Evolutionary conservation across 2,113 vertebrate species (phyloP).

Genomic region (Blennius ocellaris): DNA sequence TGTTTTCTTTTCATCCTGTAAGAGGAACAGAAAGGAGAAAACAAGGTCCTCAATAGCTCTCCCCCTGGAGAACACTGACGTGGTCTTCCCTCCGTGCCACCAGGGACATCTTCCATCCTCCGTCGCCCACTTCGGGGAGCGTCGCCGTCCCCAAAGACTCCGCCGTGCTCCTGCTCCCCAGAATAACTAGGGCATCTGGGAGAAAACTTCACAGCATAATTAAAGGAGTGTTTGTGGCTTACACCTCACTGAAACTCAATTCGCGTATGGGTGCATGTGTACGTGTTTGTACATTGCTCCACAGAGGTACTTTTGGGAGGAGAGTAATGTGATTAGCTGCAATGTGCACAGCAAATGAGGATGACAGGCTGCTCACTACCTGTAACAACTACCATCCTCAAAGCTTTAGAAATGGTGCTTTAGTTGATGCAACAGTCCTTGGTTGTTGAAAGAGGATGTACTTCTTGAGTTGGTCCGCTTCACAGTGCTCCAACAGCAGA

Average conservation of each 20-base stretch:
- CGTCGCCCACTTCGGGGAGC: slow-evolving; percentile 68
- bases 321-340: slow-evolving; percentile 49
- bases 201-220: slow-evolving; percentile 78
- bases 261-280: slow-evolving; percentile 21
- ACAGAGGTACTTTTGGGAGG: slow-evolving; percentile 46
- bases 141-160: slow-evolving; percentile 69
- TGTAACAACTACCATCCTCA: slow-evolving; percentile 16
- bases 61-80: slow-evolving; percentile 54
- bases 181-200: slow-evolving; percentile 78
- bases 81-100: slow-evolving; percentile 56
- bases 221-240: slow-evolving; percentile 65
- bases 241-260: slow-evolving; percentile 31
- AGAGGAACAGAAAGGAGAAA: slow-evolving; percentile 56
- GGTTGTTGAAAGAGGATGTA: not conserved
- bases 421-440: slow-evolving; percentile 26
- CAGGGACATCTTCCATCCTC: slow-evolving; percentile 67
- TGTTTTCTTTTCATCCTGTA: slow-evolving; percentile 51
- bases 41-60: slow-evolving; percentile 52
- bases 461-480: slow-evolving; percentile 3
- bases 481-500: slow-evolving; percentile 22
- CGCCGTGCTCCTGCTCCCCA: slow-evolving; percentile 39
- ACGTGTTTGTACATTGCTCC: slow-evolving; percentile 29
- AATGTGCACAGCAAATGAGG: slow-evolving; percentile 40
- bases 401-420: slow-evolving; percentile 29
- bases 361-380: slow-evolving; percentile 15